phyloP scores from a whole-genome alignment of 2,797 vertebrate genomes.

The Cuniculus paca region DNA sequence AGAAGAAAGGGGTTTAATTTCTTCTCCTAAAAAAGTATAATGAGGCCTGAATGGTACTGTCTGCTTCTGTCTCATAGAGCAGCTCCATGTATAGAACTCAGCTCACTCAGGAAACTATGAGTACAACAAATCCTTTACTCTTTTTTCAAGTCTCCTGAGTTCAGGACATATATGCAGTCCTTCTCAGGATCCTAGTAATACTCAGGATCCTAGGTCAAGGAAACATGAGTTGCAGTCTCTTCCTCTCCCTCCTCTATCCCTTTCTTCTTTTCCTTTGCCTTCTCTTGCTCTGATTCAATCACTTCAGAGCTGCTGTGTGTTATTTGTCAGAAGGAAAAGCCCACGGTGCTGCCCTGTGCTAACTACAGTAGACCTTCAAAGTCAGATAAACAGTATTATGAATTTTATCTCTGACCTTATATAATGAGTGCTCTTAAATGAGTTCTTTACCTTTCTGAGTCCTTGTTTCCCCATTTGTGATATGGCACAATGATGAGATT shows the following conservation, averaged over 20 bases:
- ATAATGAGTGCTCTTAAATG: background rate
- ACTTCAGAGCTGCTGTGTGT: background rate
- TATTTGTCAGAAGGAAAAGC: background rate
- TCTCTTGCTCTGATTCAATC: background rate
- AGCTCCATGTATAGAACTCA: background rate
- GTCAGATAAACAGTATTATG: background rate
- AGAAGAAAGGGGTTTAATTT: background rate
- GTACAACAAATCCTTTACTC: background rate
- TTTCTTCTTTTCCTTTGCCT: background rate
- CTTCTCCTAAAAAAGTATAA: slow-evolving; percentile 31
- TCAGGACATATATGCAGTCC: background rate
- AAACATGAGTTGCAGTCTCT: background rate
- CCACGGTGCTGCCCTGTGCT: background rate
- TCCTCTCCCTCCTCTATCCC: too few species aligned
- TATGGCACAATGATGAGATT: background rate
- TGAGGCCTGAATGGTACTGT: background rate
- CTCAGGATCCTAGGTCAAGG: background rate
- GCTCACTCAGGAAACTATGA: background rate
- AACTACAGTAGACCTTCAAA: background rate
- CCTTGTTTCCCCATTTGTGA: background rate
- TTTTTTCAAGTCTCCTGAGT: background rate
- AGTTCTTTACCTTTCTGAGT: background rate
- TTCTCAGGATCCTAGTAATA: too few species aligned
- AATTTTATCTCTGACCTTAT: background rate
- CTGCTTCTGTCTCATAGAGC: background rate